Percentiles rank a stretch among this genome's conserved stretches.
These are phyloP conservation scores for Solen grandis DNA, from an alignment of 1,140 invertebrate genomes.

Conservation along the genomic window DNA sequence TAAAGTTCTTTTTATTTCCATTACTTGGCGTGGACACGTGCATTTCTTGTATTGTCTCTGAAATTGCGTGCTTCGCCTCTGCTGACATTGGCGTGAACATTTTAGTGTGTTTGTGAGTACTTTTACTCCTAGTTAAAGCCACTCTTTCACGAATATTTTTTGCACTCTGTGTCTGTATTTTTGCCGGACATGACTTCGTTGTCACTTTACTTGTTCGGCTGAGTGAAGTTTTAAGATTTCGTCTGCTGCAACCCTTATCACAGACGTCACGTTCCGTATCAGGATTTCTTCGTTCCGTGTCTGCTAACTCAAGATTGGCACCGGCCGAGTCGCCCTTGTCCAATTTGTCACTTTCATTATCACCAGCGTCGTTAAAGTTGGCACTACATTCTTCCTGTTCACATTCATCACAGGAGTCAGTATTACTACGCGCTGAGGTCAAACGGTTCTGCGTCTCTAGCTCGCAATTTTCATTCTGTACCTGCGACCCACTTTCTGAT, in stretches of 20 bases:
- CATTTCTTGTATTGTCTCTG: constrained; percentile 58
- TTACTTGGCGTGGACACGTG: background rate
- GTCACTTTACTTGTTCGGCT: constrained; percentile 27
- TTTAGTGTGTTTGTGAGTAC: constrained; percentile 29
- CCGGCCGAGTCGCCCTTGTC: too few relatives aligned
- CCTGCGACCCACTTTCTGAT: too few relatives aligned
- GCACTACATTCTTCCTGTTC: too few relatives aligned
- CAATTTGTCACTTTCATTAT: too few relatives aligned
- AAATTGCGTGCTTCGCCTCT: constrained; percentile 53
- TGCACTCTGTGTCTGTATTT: constrained; percentile 13
- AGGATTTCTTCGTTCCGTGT: too few relatives aligned
- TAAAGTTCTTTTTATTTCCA: background rate
- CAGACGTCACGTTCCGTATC: too few relatives aligned
- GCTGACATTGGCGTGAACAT: constrained; percentile 53
- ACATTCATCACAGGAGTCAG: too few relatives aligned
- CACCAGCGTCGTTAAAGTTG: too few relatives aligned
- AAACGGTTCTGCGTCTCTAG: too few relatives aligned
- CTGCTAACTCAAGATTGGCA: too few relatives aligned
- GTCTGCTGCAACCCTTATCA: background rate
- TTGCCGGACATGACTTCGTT: constrained; percentile 41
- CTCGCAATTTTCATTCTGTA: too few relatives aligned
- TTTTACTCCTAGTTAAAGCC: constrained; percentile 28
- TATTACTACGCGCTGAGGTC: too few relatives aligned
- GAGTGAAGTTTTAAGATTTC: constrained; percentile 5
- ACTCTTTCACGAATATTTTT: background rate